These are phyloP conservation scores for Sparidentex hasta DNA, from an alignment of 2,797 vertebrate species.

Conservation along the genomic window DNA sequence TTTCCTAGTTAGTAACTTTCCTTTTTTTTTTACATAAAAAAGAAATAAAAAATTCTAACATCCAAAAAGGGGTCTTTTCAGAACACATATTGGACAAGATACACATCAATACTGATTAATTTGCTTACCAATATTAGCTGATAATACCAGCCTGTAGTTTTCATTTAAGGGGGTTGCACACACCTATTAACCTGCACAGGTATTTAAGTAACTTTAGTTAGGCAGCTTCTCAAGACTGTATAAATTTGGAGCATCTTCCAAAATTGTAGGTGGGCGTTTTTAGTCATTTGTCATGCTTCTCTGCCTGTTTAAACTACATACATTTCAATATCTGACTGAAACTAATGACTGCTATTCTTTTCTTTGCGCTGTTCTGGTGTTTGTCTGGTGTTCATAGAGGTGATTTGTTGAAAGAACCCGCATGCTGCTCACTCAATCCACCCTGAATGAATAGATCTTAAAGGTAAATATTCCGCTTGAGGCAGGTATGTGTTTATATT, in stretches of 20 bases:
- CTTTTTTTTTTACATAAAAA: no score
- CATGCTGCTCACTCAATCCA: slow-evolving; percentile 1
- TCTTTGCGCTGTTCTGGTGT: not conserved
- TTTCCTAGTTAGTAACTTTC: not conserved
- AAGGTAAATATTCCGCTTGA: slow-evolving; percentile 3
- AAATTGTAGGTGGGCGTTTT: not conserved
- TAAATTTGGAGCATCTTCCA: not conserved
- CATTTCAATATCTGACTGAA: not conserved
- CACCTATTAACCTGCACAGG: not conserved
- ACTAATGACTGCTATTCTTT: not conserved
- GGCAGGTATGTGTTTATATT: slow-evolving; percentile 31
- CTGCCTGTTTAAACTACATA: not conserved
- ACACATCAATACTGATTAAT: no score
- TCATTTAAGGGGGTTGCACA: not conserved
- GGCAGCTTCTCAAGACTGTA: not conserved
- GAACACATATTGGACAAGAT: no score
- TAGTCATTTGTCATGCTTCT: not conserved
- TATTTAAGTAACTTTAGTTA: not conserved
- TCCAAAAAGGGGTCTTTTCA: no score
- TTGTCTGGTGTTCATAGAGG: not conserved
- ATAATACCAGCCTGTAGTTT: not conserved
- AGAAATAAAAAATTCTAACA: no score
- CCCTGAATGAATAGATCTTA: slow-evolving; percentile 14
- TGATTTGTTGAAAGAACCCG: not conserved
- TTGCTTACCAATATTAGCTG: no score